Evolutionary conservation across 2,888 invertebrate genomes (phyloP), one percentile per base, ranked within the genome.

Genomic region (Apantesis nais): DNA sequence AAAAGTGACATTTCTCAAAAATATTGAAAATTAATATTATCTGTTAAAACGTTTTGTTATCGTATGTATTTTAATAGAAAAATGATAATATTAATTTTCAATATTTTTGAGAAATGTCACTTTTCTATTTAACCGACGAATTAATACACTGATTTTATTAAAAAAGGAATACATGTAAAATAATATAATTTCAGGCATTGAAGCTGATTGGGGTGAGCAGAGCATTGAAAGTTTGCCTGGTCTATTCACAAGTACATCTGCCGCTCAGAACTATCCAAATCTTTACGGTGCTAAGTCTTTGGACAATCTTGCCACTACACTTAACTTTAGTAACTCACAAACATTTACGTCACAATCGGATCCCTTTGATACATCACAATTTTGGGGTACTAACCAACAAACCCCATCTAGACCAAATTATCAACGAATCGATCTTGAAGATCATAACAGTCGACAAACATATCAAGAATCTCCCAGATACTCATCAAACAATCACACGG

Each of bases 221-320:
- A 93, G 91, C 68, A 88, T 92, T 74, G 95, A 95, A 79, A 94
- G 93, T 76, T 84, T 93, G 25, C 92, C 93, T 8, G 87, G 89
- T 8, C 86, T 86, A 63, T 84, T 88, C 0, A 79, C 86, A 8
- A 87, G 82, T 68, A 76, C 87, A 0, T 85, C 83, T 70, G 80
- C 79, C 71, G 71, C 82, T 2, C 89, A 86, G 67, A 87, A 71
- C 25, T 84, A 84, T 67, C 71, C 87, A 2, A 90, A 88, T 75
- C 86, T 94, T 22, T 90, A 90, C 70, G 92, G 92, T 78, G 92
- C 94, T 73, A 94, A 92, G 78, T 95, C 95, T 4, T 79, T 95
- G 76, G 94, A 95, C 70, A 92, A 90, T 66, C 81, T 94, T 9
- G 83, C 90, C 12, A 76, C 85, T 67, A 80, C 77, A 7, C 41